Evolutionary conservation across 2,797 vertebrate species (phyloP), one percentile per base, ranked within the genome.

Genomic region (Cynodonichthys magdalenae): DNA sequence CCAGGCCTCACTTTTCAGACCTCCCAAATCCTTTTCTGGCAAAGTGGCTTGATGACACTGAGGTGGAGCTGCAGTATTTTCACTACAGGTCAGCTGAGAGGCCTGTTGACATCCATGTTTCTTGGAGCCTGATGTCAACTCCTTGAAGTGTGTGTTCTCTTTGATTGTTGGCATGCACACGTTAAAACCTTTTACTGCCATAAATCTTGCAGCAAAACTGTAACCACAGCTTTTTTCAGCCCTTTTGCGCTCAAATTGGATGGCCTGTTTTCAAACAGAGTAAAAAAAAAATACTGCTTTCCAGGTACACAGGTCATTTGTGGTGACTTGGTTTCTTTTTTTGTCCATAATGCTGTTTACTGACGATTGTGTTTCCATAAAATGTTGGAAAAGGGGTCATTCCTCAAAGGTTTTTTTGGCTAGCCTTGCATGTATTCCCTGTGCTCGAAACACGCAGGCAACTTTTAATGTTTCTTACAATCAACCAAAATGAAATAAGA

Each of bases 141-240:
- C 62, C 75, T 86, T 63, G 68, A 84, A 84, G 63, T 77, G 78
- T 89, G 89, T 85, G 84, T 79, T 87, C 83, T 75, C 69, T 63
- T 82, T 79, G 77, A 89, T 90, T 80, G 80, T 83, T 87, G 70
- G 63, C 79, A 61, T 74, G 66, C 79, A 60, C 70, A 77, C 66
- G 74, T 79, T 83, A 90, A 87, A 79, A 63, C 56, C 71, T 66
- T 68, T 79, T 69, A 56, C 66, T 45, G 59, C 72, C 63, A 81
- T 91, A 87, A 93, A 92, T 91, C 81, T 80, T 59, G 31, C 10
- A 0, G 69, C 65, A 63, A 53, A 20, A 53, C 72, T 77, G 82
- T 79, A 85, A 81, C 75, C 71, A 59, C 69, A 71, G 66, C 77
- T 59, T 67, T 63, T 75, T 64, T 46, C 53, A 27, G 59, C 53